Base-by-base conservation (phyloP, 1,140 invertebrate species). In the Drosophila pectinifera region DNA sequence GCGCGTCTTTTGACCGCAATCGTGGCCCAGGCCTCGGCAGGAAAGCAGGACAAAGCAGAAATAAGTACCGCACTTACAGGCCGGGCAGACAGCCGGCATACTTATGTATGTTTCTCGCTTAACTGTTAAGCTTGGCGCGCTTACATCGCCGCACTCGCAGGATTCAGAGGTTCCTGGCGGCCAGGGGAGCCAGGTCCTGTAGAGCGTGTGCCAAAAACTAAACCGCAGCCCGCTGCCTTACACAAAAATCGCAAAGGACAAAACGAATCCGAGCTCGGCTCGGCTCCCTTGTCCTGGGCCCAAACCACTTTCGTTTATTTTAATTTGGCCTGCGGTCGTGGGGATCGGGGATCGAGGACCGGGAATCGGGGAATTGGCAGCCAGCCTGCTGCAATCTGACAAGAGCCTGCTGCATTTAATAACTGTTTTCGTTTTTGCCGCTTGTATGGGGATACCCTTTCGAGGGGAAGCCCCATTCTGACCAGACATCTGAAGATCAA, bases 291-390 rank as follows among this genome's bases (percentile, higher is more conserved):
- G 81, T 89, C 84, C 80, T 84, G 76, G 54, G 53, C 59, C 49
- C 54, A 64, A 89, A 89, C 84, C 85, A 89, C 84, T 89, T 89
- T 89, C 84, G 84, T 89, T 89, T 89, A 89, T 89, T 89, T 89
- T 89, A 89, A 89, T 89, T 89, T 89, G 70, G 45, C 67, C 78
- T 89, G 84, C 85, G 84, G 85, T 89, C 59, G n/a, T 36, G 45
- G 58, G 59, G 28, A 45, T 22, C 58, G 45, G 51, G 39, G 34
- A 34, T 38, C 24, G 49, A 46, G 42, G n/a, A n/a, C 31, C 22
- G 51, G 34, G 20, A 31, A 45, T 26, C 39, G 59, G 38, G 20
- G 72, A 67, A 64, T 41, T 55, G 62, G 62, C 74, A 65, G 73
- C 26, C 55, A 63, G 81, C 82, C 83, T 89, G 84, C 83, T 88